These are phyloP conservation scores for Amazona guildingii DNA, from an alignment of 2,113 vertebrate genomes.

Conservation along the genomic window DNA sequence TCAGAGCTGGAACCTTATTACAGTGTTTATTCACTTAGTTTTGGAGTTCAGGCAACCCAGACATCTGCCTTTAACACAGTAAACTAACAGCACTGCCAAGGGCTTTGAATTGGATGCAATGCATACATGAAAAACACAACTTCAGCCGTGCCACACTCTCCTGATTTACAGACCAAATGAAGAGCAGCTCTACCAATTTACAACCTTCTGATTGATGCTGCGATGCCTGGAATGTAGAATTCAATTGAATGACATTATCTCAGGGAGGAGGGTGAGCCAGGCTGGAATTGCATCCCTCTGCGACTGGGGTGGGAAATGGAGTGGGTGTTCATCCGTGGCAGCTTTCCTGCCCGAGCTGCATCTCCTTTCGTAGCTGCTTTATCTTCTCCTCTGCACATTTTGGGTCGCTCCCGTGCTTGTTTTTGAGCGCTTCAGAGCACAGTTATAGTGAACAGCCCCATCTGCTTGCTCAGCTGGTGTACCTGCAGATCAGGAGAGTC, in stretches of 20 bases:
- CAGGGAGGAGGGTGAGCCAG: neutral
- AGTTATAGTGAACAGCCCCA: neutral
- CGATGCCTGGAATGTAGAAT: neutral
- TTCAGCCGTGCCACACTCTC: neutral
- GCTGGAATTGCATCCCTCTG: neutral
- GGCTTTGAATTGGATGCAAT: neutral
- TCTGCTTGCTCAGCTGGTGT: neutral
- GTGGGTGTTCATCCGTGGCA: neutral
- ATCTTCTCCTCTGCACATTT: neutral
- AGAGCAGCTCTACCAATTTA: neutral
- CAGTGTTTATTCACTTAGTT: neutral
- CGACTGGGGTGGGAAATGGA: rapidly evolving
- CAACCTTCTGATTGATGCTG: neutral
- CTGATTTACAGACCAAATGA: neutral
- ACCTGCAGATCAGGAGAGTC: neutral
- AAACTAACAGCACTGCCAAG: neutral
- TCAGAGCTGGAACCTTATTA: neutral
- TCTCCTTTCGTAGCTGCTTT: neutral
- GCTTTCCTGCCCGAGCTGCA: rapidly evolving
- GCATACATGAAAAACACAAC: neutral
- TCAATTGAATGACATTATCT: neutral
- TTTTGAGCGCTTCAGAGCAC: neutral
- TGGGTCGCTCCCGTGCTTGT: neutral
- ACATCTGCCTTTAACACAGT: neutral
- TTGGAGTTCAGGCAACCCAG: neutral